Percentiles rank a stretch among this genome's conserved stretches.
Conservation (phyloP, 2,888 invertebrate genomes). For the Watsonalla binaria region DNA sequence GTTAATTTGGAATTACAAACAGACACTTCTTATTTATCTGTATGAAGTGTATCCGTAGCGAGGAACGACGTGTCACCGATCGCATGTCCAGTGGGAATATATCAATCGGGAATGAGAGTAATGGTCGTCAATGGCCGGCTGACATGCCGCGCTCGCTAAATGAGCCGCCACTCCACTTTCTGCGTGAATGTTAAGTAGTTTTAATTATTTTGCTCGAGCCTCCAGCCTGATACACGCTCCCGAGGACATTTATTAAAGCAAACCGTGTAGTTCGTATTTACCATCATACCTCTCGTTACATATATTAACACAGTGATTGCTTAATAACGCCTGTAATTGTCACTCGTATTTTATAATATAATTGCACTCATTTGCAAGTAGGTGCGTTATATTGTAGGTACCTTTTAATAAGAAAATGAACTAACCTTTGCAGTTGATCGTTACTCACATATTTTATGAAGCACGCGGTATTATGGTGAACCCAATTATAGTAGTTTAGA, state of each 20-base stretch:
- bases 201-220: slow-evolving; percentile 73
- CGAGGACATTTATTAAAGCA: slow-evolving; percentile 56
- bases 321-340: slow-evolving; percentile 7
- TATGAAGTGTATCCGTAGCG: slow-evolving; percentile 18
- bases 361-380: slow-evolving; percentile 3
- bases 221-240: slow-evolving; percentile 42
- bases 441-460: slow-evolving; percentile 12
- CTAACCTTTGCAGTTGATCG: slow-evolving; percentile 10
- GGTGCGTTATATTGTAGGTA: background rate
- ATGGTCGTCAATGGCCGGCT: slow-evolving; percentile 51
- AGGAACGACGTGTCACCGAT: slow-evolving; percentile 66
- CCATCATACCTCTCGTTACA: background rate
- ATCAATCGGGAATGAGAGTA: slow-evolving; percentile 68
- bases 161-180: slow-evolving; percentile 64
- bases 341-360: slow-evolving; percentile 9
- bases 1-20: too few relatives aligned
- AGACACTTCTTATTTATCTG: background rate
- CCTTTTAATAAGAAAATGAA: background rate
- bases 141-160: slow-evolving; percentile 50
- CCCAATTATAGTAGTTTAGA: too few relatives aligned
- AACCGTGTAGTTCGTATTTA: slow-evolving; percentile 34
- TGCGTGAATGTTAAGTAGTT: slow-evolving; percentile 75
- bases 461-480: too few relatives aligned
- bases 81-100: slow-evolving; percentile 72
- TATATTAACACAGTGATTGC: slow-evolving; percentile 1